These are phyloP conservation scores for Mycalesis mineus DNA, from an alignment of 2,888 invertebrate genomes.

Conservation along the genomic window DNA sequence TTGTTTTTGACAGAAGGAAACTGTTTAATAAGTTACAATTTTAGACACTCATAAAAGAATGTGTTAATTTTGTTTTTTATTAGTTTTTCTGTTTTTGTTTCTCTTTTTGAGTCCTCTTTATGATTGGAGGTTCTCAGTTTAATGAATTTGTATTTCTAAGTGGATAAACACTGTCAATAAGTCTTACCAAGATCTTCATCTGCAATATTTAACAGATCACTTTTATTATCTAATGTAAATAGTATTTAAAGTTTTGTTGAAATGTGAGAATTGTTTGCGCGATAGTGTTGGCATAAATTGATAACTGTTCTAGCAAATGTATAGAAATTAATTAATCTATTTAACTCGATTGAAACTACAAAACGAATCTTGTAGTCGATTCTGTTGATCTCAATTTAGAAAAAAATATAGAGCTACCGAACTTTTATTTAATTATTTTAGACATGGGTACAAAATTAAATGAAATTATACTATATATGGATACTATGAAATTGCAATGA, in stretches of 20 bases:
- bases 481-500: too few relatives aligned
- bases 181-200: neutral
- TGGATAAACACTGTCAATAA: neutral
- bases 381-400: neutral
- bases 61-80: neutral
- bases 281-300: conserved; percentile 4
- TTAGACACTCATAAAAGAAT: neutral
- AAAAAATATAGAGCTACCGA: too few relatives aligned
- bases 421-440: too few relatives aligned
- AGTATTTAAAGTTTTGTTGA: conserved; percentile 19
- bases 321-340: neutral
- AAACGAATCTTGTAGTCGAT: neutral
- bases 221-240: conserved; percentile 6
- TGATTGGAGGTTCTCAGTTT: too few relatives aligned
- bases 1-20: neutral
- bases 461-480: too few relatives aligned
- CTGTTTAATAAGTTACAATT: neutral
- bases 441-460: too few relatives aligned
- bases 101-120: too few relatives aligned
- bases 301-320: neutral
- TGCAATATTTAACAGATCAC: neutral
- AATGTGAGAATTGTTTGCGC: conserved; percentile 13
- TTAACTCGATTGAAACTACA: neutral
- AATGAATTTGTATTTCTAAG: too few relatives aligned
- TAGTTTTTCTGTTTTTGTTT: too few relatives aligned